Conservation (phyloP, 2,888 invertebrate species). For the Diplolepis rosae region DNA sequence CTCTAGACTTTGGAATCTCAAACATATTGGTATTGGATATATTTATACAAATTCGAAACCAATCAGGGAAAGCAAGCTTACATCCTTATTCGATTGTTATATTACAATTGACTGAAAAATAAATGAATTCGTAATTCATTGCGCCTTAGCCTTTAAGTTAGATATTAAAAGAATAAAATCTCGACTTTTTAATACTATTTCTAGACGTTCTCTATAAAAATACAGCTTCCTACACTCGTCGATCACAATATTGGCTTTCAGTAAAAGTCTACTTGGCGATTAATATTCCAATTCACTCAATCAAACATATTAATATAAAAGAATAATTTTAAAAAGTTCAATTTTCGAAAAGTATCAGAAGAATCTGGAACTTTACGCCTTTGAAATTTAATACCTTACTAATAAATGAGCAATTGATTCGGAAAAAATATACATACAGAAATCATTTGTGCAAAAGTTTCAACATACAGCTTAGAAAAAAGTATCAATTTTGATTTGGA, state of each 20-base stretch:
- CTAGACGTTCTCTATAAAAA: slow-evolving; percentile 24
- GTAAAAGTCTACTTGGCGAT: slow-evolving; percentile 12
- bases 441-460: slow-evolving; percentile 12
- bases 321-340: not conserved
- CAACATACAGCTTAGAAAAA: not conserved
- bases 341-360: not conserved
- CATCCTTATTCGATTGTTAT: slow-evolving; percentile 14
- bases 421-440: not conserved
- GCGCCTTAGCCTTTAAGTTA: slow-evolving; percentile 1
- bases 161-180: slow-evolving; percentile 26
- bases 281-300: not conserved
- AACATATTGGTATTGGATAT: not conserved
- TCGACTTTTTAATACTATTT: slow-evolving; percentile 26
- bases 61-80: not conserved
- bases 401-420: slow-evolving; percentile 7
- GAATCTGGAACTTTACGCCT: not conserved
- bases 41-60: slow-evolving; percentile 1
- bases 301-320: not conserved
- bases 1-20: not conserved
- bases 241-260: slow-evolving; percentile 26
- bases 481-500: slow-evolving; percentile 15
- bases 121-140: slow-evolving; percentile 10
- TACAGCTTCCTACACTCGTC: slow-evolving; percentile 22
- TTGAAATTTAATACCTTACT: not conserved
- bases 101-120: slow-evolving; percentile 18